Evolutionary conservation across 2,113 vertebrate species (phyloP).

Genomic region (Archocentrus centrarchus): DNA sequence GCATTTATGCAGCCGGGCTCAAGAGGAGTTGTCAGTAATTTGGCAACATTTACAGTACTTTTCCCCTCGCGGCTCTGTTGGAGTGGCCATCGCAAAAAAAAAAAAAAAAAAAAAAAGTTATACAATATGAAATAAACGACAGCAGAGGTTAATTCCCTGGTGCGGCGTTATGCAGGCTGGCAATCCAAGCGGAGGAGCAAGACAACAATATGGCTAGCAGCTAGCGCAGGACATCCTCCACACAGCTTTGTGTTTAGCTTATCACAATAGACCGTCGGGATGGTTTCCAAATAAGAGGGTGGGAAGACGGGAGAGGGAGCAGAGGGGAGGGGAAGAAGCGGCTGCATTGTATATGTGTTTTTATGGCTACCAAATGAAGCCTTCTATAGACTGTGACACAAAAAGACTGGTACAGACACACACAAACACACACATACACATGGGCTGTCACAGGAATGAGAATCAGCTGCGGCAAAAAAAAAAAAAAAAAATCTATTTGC

Average conservation of each 20-base stretch:
- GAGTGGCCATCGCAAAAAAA: conserved; percentile 30
- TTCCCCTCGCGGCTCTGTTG: conserved; percentile 12
- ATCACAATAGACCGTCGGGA: conserved; percentile 68
- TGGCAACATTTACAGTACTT: conserved; percentile 47
- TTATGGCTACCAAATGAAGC: conserved; percentile 51
- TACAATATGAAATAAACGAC: conserved; percentile 44
- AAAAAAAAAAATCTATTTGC: conserved; percentile 44
- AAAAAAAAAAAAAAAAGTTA: neutral
- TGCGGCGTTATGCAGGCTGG: conserved; percentile 55
- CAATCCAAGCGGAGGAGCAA: conserved; percentile 48
- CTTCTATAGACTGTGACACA: conserved; percentile 51
- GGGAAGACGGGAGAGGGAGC: conserved; percentile 29
- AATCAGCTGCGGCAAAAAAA: conserved; percentile 16
- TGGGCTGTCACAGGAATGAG: conserved; percentile 36
- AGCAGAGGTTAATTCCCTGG: conserved; percentile 61
- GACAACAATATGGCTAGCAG: conserved; percentile 63
- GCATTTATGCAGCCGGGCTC: conserved; percentile 36
- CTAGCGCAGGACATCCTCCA: conserved; percentile 55
- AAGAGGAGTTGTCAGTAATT: conserved; percentile 59
- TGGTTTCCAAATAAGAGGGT: conserved; percentile 63
- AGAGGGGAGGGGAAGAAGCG: conserved; percentile 32
- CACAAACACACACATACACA: conserved; percentile 6
- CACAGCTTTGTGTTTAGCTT: conserved; percentile 61
- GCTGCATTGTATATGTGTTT: conserved; percentile 50
- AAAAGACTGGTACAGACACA: conserved; percentile 7